Evolutionary conservation across 2,888 invertebrate genomes (phyloP).

Genomic region (Neoascia interrupta): DNA sequence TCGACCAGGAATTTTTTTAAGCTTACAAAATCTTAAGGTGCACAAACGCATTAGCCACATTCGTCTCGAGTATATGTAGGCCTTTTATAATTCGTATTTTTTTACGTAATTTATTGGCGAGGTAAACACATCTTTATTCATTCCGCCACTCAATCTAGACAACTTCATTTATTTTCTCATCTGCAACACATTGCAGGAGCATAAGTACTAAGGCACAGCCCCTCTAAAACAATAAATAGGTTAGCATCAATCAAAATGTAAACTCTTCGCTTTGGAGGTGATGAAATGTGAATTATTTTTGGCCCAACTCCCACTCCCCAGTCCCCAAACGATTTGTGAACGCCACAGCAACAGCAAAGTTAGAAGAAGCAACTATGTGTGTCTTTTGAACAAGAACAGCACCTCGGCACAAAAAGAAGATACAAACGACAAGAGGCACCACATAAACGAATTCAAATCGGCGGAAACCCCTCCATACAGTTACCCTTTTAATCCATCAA

Average conservation of each 20-base stretch:
- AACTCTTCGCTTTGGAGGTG: constrained; percentile 20
- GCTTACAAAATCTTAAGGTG: too few relatives aligned
- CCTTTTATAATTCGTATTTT: too few relatives aligned
- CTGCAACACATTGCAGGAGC: not conserved
- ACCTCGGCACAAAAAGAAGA: not conserved
- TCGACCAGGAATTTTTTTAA: too few relatives aligned
- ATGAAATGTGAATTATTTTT: constrained; percentile 41
- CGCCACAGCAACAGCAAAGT: constrained; percentile 3
- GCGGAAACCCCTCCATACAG: constrained; percentile 26
- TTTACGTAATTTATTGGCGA: too few relatives aligned
- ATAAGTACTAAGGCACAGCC: too few relatives aligned
- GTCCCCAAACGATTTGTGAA: not conserved
- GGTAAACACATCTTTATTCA: too few relatives aligned
- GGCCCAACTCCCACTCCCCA: constrained; percentile 1
- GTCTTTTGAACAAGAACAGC: constrained; percentile 1
- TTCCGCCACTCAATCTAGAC: too few relatives aligned
- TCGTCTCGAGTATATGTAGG: too few relatives aligned
- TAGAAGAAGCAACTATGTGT: constrained; percentile 27
- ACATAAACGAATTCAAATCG: not conserved
- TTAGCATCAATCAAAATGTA: constrained; percentile 51
- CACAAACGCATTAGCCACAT: too few relatives aligned
- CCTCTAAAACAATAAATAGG: constrained; percentile 33
- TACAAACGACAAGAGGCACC: too few relatives aligned
- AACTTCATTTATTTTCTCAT: too few relatives aligned
- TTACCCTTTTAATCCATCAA: constrained; percentile 53